A percentile compares a stretch with the other conserved stretches of the same genome.
These are phyloP conservation scores for Cossypha caffra DNA, from an alignment of 2,797 vertebrate species.

Conservation along the genomic window DNA sequence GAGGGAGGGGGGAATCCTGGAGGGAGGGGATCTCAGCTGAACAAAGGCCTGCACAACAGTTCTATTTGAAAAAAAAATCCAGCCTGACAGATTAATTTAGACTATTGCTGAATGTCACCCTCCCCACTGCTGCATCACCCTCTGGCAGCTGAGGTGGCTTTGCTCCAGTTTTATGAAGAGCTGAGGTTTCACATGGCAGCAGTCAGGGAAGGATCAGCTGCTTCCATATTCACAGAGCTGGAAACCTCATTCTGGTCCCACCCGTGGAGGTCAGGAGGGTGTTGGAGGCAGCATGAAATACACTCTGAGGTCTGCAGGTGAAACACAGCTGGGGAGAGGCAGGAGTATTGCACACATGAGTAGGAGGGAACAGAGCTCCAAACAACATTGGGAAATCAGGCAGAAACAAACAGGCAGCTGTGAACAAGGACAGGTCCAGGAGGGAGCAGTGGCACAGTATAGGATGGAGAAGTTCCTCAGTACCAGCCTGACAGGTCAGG, in stretches of 20 bases:
- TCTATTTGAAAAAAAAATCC: background rate
- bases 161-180: background rate
- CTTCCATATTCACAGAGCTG: background rate
- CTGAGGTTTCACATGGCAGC: background rate
- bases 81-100: background rate
- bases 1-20: background rate
- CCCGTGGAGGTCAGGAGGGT: background rate
- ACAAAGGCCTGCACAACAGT: background rate
- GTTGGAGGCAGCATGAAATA: background rate
- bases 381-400: background rate
- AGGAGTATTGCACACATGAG: background rate
- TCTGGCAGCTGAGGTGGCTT: constrained; percentile 30
- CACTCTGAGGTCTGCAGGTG: background rate
- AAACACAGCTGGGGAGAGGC: background rate
- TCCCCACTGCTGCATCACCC: background rate
- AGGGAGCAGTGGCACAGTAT: accelerated
- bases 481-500: accelerated
- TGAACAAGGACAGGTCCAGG: background rate
- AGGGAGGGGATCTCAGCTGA: background rate
- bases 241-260: background rate
- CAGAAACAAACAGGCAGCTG: background rate
- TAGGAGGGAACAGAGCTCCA: background rate
- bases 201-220: background rate
- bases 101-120: background rate
- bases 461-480: background rate